Base-by-base conservation (phyloP, 2,888 invertebrate species). In the Zonitis immaculata region DNA sequence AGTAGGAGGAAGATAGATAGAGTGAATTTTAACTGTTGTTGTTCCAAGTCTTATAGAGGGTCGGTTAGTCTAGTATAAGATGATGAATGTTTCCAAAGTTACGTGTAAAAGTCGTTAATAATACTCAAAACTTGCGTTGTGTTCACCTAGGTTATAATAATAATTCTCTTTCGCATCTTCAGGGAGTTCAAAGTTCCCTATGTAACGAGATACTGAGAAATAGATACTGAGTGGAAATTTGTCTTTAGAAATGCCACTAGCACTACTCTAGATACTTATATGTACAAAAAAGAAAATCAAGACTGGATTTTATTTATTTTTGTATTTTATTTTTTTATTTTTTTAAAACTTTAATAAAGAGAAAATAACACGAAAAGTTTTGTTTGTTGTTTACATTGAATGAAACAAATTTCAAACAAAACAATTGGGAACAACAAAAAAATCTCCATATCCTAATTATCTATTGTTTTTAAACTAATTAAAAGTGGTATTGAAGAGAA, bases 71-170 rank as follows among this genome's bases (percentile, higher is more conserved):
- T 55, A 54, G 51, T 39, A 35, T 46, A 46, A 54, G 69, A 74
- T 75, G 75, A 75, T 75, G 71, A 74, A 75, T 75, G 75, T 66
- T 67, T 62, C 67, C 63, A 66, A 73, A 75, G 73, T 73, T 75
- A 71, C 69, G 75, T 74, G 73, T 74, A 74, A 73, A 75, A 74
- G 73, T 74, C 75, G 74, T 75, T 75, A 74, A 75, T 75, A 75
- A 73, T 73, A 67, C 74, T 75, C 73, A 73, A 73, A 74, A 73
- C 71, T 68, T 68, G 68, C 71, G 73, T 68, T 68, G 68, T 70
- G 73, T 67, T 69, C 64, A 72, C 73, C 72, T 73, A 69, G 69
- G 69, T 71, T 70, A 72, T 73, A 74, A 74, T 73, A 74, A 74
- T 73, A 73, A 72, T 73, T 73, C 73, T 68, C 69, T 48, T 58